phyloP scores from a whole-genome alignment of 2,113 vertebrate genomes.

The Nematolebias whitei region DNA sequence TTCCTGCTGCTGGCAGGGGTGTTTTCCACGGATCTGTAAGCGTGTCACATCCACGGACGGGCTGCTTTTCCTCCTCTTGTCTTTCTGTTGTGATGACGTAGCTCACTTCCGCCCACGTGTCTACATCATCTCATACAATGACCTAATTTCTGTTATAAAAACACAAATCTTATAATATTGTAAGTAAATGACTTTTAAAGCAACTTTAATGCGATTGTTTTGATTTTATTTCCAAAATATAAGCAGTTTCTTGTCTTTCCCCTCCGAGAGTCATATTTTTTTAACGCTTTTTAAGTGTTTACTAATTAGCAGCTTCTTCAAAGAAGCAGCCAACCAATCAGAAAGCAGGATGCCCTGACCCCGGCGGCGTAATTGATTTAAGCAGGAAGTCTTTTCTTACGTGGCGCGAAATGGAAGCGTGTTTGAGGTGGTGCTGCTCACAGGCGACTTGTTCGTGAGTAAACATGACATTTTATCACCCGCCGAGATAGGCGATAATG shows the following conservation, averaged over 20 bases:
- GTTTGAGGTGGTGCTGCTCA: background rate
- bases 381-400: constrained; percentile 60
- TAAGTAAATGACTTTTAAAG: background rate
- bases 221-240: background rate
- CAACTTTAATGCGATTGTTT: background rate
- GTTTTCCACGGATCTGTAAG: constrained; percentile 68
- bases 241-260: no score
- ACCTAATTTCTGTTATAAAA: constrained; percentile 39
- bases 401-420: constrained; percentile 52
- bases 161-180: background rate
- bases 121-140: constrained; percentile 51
- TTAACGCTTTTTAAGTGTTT: background rate
- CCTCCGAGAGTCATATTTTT: no score
- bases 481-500: no score
- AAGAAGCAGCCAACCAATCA: constrained; percentile 42
- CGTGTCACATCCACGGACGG: constrained; percentile 71
- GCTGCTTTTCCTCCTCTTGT: constrained; percentile 42
- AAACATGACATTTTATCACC: constrained; percentile 1
- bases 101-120: constrained; percentile 81
- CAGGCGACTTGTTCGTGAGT: constrained; percentile 48
- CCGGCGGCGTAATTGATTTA: constrained; percentile 46
- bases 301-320: constrained; percentile 10
- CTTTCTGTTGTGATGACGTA: constrained; percentile 81
- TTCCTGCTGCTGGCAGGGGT: constrained; percentile 34
- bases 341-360: background rate